Conservation (phyloP, 1,140 invertebrate genomes). For the Eupristina koningsbergeri region DNA sequence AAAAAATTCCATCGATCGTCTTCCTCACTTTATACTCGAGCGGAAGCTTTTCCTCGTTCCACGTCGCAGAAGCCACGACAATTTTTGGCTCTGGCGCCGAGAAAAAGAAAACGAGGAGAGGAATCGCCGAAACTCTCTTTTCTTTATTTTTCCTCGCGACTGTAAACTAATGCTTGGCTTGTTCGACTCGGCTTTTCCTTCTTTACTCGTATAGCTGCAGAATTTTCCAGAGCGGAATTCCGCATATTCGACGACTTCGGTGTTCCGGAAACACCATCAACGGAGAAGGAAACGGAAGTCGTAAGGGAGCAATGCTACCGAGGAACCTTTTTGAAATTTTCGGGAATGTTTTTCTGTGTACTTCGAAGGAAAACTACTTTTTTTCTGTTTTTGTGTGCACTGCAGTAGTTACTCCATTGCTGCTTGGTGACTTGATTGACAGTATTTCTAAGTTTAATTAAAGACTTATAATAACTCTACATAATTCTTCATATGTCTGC, state of each 20-base stretch:
- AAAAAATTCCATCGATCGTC: conserved; percentile 5
- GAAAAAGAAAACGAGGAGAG: neutral
- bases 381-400: neutral
- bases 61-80: neutral
- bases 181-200: conserved; percentile 11
- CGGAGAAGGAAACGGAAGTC: neutral
- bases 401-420: too few relatives aligned
- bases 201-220: conserved; percentile 1
- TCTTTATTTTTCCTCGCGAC: neutral
- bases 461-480: too few relatives aligned
- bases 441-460: too few relatives aligned
- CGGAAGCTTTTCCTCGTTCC: conserved; percentile 10
- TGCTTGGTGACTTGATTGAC: too few relatives aligned
- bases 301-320: conserved; percentile 12
- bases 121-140: neutral
- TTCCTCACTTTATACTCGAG: neutral
- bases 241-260: conserved; percentile 11
- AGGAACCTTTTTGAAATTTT: conserved; percentile 12
- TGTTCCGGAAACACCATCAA: conserved; percentile 1
- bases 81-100: conserved; percentile 30
- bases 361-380: neutral
- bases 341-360: neutral
- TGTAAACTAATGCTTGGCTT: conserved; percentile 46
- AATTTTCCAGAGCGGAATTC: conserved; percentile 39
- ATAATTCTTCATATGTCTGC: too few relatives aligned